Base-by-base conservation (phyloP, 1,140 invertebrate genomes). In the Theocolax elegans region DNA sequence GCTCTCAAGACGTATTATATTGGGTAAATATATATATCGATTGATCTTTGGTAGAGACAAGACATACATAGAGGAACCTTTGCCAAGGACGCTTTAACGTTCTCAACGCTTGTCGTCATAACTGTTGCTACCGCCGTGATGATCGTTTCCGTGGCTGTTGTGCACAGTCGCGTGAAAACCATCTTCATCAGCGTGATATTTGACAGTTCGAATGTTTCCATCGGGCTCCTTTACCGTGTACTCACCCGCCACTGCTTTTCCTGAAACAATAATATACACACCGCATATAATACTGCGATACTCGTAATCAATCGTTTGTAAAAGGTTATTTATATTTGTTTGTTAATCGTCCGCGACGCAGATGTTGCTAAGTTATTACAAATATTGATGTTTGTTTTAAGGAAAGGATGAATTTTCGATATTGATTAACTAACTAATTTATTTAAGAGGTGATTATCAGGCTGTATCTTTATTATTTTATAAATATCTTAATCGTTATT, bases 181-280 rank as follows among this genome's bases (percentile, higher is more conserved):
- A 58, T 83, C 74, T 38, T 83, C 76, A 44, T 81, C 81, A 1
- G 82, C 83, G 51, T 72, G 77, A 68, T 85, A 84, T 72, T 80
- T 83, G 27, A 85, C 83, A 23, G 80, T 85, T 72, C 82, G 78
- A 59, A 84, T 73, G 60, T 83, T 83, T 27, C 83, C 83, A 17
- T 78, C 81, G 10, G 83, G 81, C 64, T 84, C 83, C 76, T 92
- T 91, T 72, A 94, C 83, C 13, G 90, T 92, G 83, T 94, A 94
- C 79, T 93, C 90, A 75, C 92, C 93, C 48, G 78, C 75, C 29
- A 85, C 80, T 23, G 79, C 76, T 60, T 82, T 74, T 19, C 81
- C 82, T 84, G 77, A 35, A 74, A 60, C 13, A 44, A 21, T 19
- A 66, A 49, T 27, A 53, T 27, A 27, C 10, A 48, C n/a, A 49